Evolutionary conservation across 2,888 invertebrate genomes (phyloP).

Genomic region (Eurois occulta): DNA sequence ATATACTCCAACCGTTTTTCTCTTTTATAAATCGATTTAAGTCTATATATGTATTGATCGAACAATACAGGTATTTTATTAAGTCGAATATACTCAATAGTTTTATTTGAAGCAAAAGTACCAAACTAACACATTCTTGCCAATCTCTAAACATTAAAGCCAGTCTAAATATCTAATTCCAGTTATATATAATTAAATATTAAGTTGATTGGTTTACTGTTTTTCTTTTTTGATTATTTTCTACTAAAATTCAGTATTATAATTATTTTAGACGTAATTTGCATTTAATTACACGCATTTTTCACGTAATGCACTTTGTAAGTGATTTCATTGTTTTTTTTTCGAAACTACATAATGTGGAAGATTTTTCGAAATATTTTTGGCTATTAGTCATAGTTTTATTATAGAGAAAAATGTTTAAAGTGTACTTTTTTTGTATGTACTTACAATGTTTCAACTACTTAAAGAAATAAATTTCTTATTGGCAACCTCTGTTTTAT

Average conservation of each 20-base stretch:
- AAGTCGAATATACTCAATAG: conserved; percentile 4
- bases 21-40: background rate
- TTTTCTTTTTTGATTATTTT: conserved; percentile 58
- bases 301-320: conserved; percentile 62
- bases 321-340: conserved; percentile 63
- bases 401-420: conserved; percentile 68
- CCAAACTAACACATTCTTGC: conserved; percentile 55
- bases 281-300: conserved; percentile 66
- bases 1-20: too few species aligned
- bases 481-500: conserved; percentile 74
- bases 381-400: conserved; percentile 71
- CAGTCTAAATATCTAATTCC: conserved; percentile 75
- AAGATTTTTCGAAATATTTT: conserved; percentile 70
- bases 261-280: conserved; percentile 66
- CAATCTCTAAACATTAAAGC: conserved; percentile 65
- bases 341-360: conserved; percentile 60
- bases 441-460: conserved; percentile 86
- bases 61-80: background rate
- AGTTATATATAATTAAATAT: conserved; percentile 69
- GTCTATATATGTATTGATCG: background rate
- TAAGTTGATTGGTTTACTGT: conserved; percentile 67
- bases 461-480: conserved; percentile 84
- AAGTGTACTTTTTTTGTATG: conserved; percentile 82
- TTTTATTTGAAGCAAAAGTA: background rate
- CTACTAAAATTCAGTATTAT: conserved; percentile 72